These are phyloP conservation scores for Hirtodrosophila alboralis DNA, from an alignment of 2,888 invertebrate species.

Conservation along the genomic window DNA sequence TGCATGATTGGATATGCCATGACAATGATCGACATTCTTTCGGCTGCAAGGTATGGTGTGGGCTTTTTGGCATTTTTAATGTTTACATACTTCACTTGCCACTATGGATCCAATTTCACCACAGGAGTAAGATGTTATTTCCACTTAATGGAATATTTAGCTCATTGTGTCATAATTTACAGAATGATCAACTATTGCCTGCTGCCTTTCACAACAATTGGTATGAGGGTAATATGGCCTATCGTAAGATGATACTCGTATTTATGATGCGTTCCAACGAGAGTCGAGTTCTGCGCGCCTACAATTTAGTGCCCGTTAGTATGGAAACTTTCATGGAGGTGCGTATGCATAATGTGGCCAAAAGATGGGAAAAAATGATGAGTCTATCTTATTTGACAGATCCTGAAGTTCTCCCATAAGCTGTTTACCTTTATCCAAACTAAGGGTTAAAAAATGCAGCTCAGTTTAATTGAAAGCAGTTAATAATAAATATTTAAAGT, in stretches of 20 bases:
- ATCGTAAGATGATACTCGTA: constrained; percentile 73
- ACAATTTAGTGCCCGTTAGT: constrained; percentile 75
- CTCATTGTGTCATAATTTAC: not conserved
- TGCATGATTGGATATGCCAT: constrained; percentile 79
- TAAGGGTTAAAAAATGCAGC: no score
- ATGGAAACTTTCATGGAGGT: constrained; percentile 79
- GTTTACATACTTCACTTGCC: constrained; percentile 71
- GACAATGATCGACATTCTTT: constrained; percentile 59
- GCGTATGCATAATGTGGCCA: constrained; percentile 18
- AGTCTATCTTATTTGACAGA: constrained; percentile 39
- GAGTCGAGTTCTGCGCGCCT: constrained; percentile 59
- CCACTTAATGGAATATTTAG: not conserved
- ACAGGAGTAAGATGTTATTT: constrained; percentile 54
- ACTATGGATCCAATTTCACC: constrained; percentile 72
- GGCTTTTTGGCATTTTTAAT: constrained; percentile 71
- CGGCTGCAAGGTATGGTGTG: constrained; percentile 64
- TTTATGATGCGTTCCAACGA: constrained; percentile 73
- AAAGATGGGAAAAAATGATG: no score
- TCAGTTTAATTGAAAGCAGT: no score
- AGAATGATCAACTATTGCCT: constrained; percentile 68
- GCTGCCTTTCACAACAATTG: constrained; percentile 81
- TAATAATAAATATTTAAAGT: no score
- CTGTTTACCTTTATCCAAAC: constrained; percentile 78
- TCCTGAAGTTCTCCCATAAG: constrained; percentile 71
- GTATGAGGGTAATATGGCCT: constrained; percentile 76